Evolutionary conservation across 2,797 vertebrate genomes (phyloP), one percentile per base, ranked within the genome.

Genomic region (Brachyalestes nurse): DNA sequence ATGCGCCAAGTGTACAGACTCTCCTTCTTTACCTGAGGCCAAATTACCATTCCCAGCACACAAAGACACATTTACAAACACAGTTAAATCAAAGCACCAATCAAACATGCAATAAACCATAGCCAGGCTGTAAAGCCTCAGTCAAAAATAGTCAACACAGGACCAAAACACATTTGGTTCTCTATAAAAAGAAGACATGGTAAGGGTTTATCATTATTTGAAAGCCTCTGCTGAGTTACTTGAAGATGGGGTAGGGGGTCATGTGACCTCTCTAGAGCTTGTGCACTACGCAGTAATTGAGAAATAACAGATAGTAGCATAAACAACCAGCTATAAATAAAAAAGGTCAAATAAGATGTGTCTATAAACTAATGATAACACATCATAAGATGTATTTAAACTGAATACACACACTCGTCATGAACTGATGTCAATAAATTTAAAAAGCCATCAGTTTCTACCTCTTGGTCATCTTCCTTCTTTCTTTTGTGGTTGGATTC

Each of bases 401-500:
- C 34, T 8, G 10, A 47, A 47, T 8, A 47, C 5, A 47, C 45
- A 47, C 45, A 45, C 3, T 34, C 34, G 4, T 34, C 34, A 34
- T 34, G 34, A 34, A 34, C 34, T 34, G 34, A 34, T 34, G 12
- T 47, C 12, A 8, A 47, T 47, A 47, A 9, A 47, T 51, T 51
- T 16, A 13, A 12, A 40, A 55, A 21, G 5, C 40, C 16, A 34
- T 19, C 2, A n/a, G 16, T 65, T 40, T 72, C 47, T 61, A 99
- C 98, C 95, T 99, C 97, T 78, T 95, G 93, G 81, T 98, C 96
- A 72, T 97, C 96, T 87, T 97, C 97, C 79, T 98, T 99, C 94
- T 98, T 97, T 80, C 96, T 95, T 91, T 98, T 99, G 85, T 97
- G 96, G 83, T 96, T 93, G 16, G 96, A 95, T 80, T 97, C 94